A percentile compares a stretch with the other conserved stretches of the same genome.
phyloP scores from a whole-genome alignment of 2,113 vertebrate genomes.

The Pangasianodon hypophthalmus region DNA sequence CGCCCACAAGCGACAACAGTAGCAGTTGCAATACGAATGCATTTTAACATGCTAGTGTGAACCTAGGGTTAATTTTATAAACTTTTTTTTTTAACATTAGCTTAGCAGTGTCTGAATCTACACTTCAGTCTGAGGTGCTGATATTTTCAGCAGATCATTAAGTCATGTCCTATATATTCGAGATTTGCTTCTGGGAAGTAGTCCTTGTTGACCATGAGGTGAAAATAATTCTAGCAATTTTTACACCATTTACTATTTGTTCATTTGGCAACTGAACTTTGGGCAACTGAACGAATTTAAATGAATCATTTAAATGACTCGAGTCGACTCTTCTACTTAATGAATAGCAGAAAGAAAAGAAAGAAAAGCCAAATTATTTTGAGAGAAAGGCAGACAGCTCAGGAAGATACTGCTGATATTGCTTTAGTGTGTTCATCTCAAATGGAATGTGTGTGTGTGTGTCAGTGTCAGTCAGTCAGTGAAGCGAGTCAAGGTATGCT shows the following conservation, averaged over 20 bases:
- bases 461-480: constrained; percentile 18
- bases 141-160: not conserved
- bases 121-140: not conserved
- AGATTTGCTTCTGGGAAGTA: not conserved
- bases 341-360: not conserved
- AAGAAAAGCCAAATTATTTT: not conserved
- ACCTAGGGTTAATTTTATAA: not conserved
- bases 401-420: not conserved
- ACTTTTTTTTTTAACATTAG: not conserved
- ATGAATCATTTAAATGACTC: not conserved
- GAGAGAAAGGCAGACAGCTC: not conserved
- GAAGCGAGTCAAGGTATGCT: not conserved
- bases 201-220: not conserved
- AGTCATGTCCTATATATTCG: not conserved
- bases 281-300: not conserved
- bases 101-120: not conserved
- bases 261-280: not conserved
- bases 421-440: not conserved
- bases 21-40: not conserved
- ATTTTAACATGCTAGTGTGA: not conserved
- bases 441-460: constrained; percentile 24
- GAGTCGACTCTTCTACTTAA: not conserved
- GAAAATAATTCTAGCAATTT: not conserved
- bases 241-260: not conserved
- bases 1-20: not conserved